These are phyloP conservation scores for Rosalia funebris DNA, from an alignment of 2,888 invertebrate genomes.

Conservation along the genomic window DNA sequence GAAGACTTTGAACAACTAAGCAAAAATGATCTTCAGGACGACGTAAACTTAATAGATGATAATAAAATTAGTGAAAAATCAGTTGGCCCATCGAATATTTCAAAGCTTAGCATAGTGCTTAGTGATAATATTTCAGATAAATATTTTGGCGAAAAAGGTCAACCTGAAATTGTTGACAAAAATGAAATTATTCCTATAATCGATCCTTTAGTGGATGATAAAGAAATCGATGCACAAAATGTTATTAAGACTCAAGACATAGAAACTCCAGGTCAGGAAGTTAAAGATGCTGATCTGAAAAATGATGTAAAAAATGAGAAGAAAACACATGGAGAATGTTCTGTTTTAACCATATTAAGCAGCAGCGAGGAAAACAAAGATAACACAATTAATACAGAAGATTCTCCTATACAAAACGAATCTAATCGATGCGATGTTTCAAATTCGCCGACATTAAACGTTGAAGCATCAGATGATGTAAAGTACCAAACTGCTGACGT, in stretches of 20 bases:
- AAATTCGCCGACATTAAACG: not conserved
- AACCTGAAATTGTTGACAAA: not conserved
- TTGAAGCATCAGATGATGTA: not conserved
- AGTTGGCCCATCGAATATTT: conserved; percentile 4
- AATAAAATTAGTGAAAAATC: conserved; percentile 16
- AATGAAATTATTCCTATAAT: not conserved
- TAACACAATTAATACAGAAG: conserved; percentile 24
- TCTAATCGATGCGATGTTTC: conserved; percentile 2
- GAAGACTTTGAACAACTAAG: conserved; percentile 40
- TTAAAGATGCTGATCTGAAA: not conserved
- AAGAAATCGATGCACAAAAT: not conserved
- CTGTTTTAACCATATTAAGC: not conserved
- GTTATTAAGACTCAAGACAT: no score
- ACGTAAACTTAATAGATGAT: conserved; percentile 18
- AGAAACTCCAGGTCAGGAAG: conserved; percentile 4
- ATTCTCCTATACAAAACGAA: conserved; percentile 14
- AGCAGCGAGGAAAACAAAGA: conserved; percentile 14
- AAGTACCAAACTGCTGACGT: not conserved
- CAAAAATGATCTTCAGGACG: conserved; percentile 19
- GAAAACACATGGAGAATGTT: not conserved
- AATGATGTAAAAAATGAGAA: not conserved
- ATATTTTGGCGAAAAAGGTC: conserved; percentile 2
- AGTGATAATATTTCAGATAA: conserved; percentile 14
- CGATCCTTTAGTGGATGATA: not conserved
- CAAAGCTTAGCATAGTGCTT: conserved; percentile 20